Conservation (phyloP, 2,888 invertebrate species). For the Eudemis profundana region DNA sequence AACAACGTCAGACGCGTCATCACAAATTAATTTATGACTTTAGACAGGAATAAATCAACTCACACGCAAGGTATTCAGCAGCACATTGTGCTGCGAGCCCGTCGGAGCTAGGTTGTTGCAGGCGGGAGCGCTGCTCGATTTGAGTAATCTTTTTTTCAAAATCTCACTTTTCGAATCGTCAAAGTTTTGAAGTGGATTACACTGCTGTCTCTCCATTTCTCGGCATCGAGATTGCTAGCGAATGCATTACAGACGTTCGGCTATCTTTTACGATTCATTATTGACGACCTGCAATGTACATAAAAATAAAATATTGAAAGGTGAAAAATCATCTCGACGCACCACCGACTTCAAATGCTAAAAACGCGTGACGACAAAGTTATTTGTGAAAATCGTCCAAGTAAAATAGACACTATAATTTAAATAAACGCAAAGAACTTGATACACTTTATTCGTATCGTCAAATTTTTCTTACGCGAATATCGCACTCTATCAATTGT, state of each 20-base stretch:
- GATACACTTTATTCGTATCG: constrained; percentile 51
- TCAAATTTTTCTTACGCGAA: constrained; percentile 72
- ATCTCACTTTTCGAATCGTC: constrained; percentile 81
- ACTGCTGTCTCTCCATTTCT: constrained; percentile 82
- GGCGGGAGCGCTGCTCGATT: constrained; percentile 68
- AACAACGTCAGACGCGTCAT: constrained; percentile 42
- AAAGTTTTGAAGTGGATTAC: constrained; percentile 84
- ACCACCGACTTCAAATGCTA: constrained; percentile 52
- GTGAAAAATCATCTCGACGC: constrained; percentile 64
- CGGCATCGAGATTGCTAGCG: constrained; percentile 64
- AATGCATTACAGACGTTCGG: constrained; percentile 74
- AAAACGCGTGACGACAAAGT: constrained; percentile 53
- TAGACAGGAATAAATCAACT: constrained; percentile 59
- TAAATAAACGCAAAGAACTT: constrained; percentile 48
- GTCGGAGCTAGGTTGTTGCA: constrained; percentile 67
- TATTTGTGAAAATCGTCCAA: constrained; percentile 47
- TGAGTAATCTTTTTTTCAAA: constrained; percentile 82
- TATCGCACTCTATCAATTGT: constrained; percentile 79
- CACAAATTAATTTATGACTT: constrained; percentile 46
- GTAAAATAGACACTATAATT: constrained; percentile 35
- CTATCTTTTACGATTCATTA: constrained; percentile 74
- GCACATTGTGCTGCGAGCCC: constrained; percentile 76
- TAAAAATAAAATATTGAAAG: constrained; percentile 77
- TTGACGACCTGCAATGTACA: constrained; percentile 75
- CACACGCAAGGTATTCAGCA: constrained; percentile 79